Base-by-base conservation (phyloP, 2,888 invertebrate genomes). In the Melanotus villosus region DNA sequence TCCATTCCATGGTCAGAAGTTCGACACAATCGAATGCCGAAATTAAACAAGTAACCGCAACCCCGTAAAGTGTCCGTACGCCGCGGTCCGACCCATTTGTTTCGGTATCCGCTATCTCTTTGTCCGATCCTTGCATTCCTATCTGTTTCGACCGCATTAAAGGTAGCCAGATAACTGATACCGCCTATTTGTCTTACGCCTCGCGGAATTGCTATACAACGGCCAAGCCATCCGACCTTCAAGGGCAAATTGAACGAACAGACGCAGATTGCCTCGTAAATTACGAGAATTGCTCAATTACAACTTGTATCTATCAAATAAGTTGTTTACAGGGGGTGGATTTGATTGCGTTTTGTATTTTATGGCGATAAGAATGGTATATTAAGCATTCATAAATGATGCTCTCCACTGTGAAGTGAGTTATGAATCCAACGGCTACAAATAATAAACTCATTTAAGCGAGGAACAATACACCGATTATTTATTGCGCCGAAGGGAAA, bases 141-240 rank as follows among this genome's bases (percentile, higher is more conserved):
- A 56, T 65, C 47, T 56, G 57, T 38, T 64, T 36, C 6, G 52
- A 64, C 64, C 43, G 54, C 36, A 64, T 64, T 65, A 70, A 43
- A 43, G 65, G 65, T 67, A 63, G 71, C 70, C 70, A 71, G 69
- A 58, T 68, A 70, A 73, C 68, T 62, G 70, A 71, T 72, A 60
- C 36, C 36, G 62, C 56, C 65, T 68, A 71, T 73, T 70, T 70
- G 56, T 70, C 73, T 68, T 65, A 26, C 47, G 54, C 41, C 47
- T 18, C 52, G 16, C 54, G 45, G 50, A 62, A 67, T 54, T 43
- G 57, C 43, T 60, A 54, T 62, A 59, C 50, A 66, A 18, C 32
- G 62, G 30, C 21, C 30, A 54, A 21, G 41, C 45, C 60, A 52
- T 45, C 30, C 47, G 47, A 65, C 57, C 65, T 67, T 67, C 59